A percentile compares a stretch with the other conserved stretches of the same genome.
phyloP scores from a whole-genome alignment of 2,797 vertebrate species.

The Perdix hodgsoniae region DNA sequence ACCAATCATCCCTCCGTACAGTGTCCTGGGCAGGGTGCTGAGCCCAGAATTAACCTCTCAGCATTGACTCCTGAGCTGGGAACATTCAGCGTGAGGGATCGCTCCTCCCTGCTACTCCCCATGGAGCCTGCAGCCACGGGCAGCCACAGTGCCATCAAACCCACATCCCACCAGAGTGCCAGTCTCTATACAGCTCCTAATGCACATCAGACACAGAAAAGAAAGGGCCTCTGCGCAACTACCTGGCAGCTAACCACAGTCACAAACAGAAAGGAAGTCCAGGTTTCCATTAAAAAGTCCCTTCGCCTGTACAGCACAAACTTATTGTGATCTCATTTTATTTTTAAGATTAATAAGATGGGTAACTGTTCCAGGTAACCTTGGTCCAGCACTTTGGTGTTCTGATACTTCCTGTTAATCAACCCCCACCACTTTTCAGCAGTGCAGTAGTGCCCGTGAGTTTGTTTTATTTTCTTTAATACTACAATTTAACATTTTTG shows the following conservation, averaged over 20 bases:
- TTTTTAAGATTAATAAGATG: background rate
- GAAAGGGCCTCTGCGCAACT: background rate
- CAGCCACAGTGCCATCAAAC: fast-evolving
- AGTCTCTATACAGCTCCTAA: background rate
- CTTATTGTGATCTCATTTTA: background rate
- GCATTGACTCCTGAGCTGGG: background rate
- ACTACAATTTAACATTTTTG: background rate
- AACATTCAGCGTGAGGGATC: background rate
- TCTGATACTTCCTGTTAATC: background rate
- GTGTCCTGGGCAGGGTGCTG: background rate
- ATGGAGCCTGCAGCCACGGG: background rate
- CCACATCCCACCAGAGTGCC: too few relatives aligned
- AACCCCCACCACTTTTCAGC: background rate
- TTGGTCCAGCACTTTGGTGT: background rate
- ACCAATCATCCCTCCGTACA: fast-evolving
- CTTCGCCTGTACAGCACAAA: background rate
- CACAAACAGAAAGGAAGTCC: background rate
- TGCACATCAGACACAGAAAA: fast-evolving
- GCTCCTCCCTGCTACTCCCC: background rate
- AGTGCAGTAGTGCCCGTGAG: background rate
- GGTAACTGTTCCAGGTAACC: background rate
- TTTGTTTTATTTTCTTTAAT: background rate
- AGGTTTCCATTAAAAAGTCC: background rate
- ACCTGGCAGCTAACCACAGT: background rate
- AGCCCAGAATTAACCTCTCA: background rate